Base-by-base conservation (phyloP, 2,888 invertebrate genomes). In the Mantis religiosa region DNA sequence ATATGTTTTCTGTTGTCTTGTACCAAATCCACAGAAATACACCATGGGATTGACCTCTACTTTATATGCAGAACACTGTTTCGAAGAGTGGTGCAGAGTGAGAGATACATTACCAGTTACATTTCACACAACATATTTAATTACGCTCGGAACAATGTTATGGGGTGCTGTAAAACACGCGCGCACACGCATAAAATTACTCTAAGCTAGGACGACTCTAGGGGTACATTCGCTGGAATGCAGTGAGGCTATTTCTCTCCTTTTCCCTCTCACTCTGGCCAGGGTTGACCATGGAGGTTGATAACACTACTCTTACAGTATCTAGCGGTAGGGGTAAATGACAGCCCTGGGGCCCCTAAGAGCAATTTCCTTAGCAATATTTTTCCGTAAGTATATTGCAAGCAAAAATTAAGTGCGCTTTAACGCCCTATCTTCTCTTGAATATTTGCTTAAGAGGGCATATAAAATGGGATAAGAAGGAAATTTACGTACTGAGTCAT, bases 101-200 rank as follows among this genome's bases (percentile, higher is more conserved):
- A 71, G 30, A 81, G 86, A 86, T 71, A 28, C 81, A 86, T 85
- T 28, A 85, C 85, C 54, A 41, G 47, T 54, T 85, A 85, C 85
- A 54, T 81, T 86, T 28, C 86, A 86, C 81, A 86, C 54, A 86
- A 86, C 86, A 81, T 86, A 81, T 81, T 86, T 86, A 86, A 86
- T 86, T 86, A 86, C 86, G n/a, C 71, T 30, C 3, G 81, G 86
- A 86, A 86, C 86, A 86, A 30, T 81, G 86, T 81, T 86, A 54
- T 47, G 71, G 86, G 54, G 81, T 28, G 86, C 81, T 86, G 86
- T 86, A 86, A 86, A 54, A 86, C 86, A 86, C 28, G 30, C 25
- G 28, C 28, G 41, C 54, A 86, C 30, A 86, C 28, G 85, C 47
- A 85, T 85, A 85, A 47, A 85, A 85, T 85, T 85, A 85, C 47